A percentile compares a stretch with the other conserved stretches of the same genome.
Evolutionary conservation across 2,113 vertebrate genomes (phyloP).

Genomic region (Herpetotheres cachinnans): DNA sequence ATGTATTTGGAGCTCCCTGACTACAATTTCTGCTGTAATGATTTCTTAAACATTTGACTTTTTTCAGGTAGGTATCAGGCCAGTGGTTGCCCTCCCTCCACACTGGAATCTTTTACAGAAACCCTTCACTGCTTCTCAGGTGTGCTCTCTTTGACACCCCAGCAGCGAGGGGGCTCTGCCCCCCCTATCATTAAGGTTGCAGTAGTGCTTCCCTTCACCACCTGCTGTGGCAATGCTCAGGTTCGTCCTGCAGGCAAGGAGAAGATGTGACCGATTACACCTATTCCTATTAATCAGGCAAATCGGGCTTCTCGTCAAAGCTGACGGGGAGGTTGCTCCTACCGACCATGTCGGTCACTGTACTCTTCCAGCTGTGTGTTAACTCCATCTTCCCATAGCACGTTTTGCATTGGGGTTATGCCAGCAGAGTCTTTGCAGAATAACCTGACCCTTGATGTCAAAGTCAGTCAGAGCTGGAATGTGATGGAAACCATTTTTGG

Average conservation of each 20-base stretch:
- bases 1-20: background rate
- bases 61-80: background rate
- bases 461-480: background rate
- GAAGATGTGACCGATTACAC: background rate
- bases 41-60: background rate
- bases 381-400: background rate
- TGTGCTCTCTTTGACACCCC: background rate
- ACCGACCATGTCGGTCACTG: fast-evolving
- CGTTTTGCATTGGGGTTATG: background rate
- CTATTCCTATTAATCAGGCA: background rate
- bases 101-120: background rate
- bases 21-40: background rate
- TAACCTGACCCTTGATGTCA: background rate
- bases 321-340: background rate
- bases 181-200: background rate
- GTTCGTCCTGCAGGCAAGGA: background rate
- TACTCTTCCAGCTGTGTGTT: background rate
- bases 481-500: background rate
- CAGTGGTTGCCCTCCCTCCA: background rate
- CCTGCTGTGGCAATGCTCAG: background rate
- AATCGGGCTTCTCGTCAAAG: background rate
- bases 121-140: background rate
- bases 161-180: background rate
- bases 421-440: background rate
- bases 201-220: background rate